Base-by-base conservation (phyloP, 2,888 invertebrate genomes). In the Dichetophora obliterata region DNA sequence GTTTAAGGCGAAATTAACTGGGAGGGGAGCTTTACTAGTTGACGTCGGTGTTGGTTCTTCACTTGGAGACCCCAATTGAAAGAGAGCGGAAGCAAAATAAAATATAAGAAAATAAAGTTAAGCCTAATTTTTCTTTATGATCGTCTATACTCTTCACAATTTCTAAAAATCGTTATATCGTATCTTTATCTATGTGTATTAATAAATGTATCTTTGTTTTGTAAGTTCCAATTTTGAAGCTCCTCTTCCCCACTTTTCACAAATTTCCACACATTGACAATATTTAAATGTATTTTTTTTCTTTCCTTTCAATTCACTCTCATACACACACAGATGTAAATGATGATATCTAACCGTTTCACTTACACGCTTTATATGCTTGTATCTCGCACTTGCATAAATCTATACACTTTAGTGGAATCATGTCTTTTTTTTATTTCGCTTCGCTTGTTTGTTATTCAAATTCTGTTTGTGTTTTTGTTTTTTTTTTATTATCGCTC, bases 201-300 rank as follows among this genome's bases (percentile, higher is more conserved):
- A 43, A 43, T 37, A 43, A 43, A 11, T 2, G 14, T 14, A 11
- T 43, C 5, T 37, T 37, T 43, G 11, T 14, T 43, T 2, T 14
- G 14, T 43, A 43, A 2, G 43, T 43, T 43, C 37, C 37, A 52
- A 43, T 34, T 48, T 61, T 1, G 19, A 11, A 11, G 27, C 22
- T 59, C 72, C 19, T 43, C 73, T 74, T 82, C 61, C n/a, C 57
- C 19, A 19, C 27, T 22, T 68, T 31, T 66, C 16, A 3, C 2
- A 4, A 43, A 37, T 5, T 37, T 52, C 0, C 31, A 63, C 74
- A 43, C 77, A 71, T 69, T 80, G 76, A 22, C 9, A 19, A 4
- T 31, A 61, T 77, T 78, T 83, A 85, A 84, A 80, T 83, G 85
- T 85, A 85, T 85, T 50, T 57, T 19, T 70, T 43, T 43, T 43